These are phyloP conservation scores for Ovis aries DNA, from an alignment of 2,113 vertebrate species.

Conservation along the genomic window ARS-UI_Ramb_v3.0 NC_056055.1:31737001-31737500, in stretches of 20 bases:
- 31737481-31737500: background rate
- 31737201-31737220: background rate
- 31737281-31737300: background rate
- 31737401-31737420: background rate
- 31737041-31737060: background rate
- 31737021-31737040: background rate
- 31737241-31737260: background rate
- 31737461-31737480: background rate
- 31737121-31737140: background rate
- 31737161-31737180: background rate
- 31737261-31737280: background rate
- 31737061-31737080: background rate
- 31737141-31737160: conserved; percentile 22
- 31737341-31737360: background rate
- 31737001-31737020: background rate
- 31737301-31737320: background rate
- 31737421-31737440: background rate
- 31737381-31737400: background rate
- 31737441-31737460: background rate
- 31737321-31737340: background rate
- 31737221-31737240: background rate
- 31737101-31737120: background rate
- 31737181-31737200: background rate
- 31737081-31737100: background rate
- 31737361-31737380: background rate